Percentiles rank a stretch among this genome's conserved stretches.
Conservation (phyloP, 2,113 vertebrate genomes). For the Tamias sibiricus region DNA sequence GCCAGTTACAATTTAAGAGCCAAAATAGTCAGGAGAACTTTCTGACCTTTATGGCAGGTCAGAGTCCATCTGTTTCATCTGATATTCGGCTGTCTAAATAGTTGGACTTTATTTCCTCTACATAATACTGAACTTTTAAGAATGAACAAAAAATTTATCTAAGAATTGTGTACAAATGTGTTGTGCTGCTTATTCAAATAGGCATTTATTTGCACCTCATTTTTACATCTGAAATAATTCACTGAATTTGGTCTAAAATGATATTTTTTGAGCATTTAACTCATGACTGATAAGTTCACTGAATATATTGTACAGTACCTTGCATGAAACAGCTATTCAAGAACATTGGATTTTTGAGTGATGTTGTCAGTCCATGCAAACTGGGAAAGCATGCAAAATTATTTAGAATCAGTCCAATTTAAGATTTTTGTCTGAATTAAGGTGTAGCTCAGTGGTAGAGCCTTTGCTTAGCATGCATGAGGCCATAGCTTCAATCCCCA, state of each 20-base stretch:
- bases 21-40: conserved; percentile 40
- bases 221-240: conserved; percentile 3
- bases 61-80: conserved; percentile 65
- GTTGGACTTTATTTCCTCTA: conserved; percentile 68
- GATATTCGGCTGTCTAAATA: conserved; percentile 13
- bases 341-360: neutral
- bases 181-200: neutral
- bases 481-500: neutral
- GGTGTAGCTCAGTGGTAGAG: neutral
- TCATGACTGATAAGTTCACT: neutral
- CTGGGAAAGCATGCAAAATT: conserved; percentile 15
- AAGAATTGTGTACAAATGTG: neutral
- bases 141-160: conserved; percentile 48
- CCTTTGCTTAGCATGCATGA: neutral
- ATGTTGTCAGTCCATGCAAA: neutral
- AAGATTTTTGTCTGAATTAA: neutral
- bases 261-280: neutral
- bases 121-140: conserved; percentile 47
- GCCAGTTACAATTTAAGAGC: neutral
- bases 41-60: conserved; percentile 47
- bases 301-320: neutral
- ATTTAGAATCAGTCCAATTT: conserved; percentile 28
- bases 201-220: neutral
- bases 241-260: neutral
- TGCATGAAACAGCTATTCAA: neutral